Conservation (phyloP, 2,888 invertebrate genomes). For the Prosapia bicincta region DNA sequence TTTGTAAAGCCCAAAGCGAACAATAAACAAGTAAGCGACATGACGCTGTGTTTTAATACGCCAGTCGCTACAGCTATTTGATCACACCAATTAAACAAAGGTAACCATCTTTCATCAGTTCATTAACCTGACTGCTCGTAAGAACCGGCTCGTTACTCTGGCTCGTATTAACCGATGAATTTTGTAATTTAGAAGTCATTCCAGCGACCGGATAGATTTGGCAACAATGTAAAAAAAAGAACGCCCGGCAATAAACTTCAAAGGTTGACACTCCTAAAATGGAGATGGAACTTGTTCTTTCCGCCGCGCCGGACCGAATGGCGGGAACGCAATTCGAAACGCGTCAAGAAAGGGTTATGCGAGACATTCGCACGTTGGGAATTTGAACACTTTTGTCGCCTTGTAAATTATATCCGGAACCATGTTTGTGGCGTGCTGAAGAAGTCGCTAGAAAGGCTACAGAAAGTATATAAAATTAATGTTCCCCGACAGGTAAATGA, state of each 20-base stretch:
- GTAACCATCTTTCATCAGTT: too few species aligned
- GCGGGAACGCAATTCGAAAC: neutral
- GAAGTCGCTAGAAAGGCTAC: too few species aligned
- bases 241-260: neutral
- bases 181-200: neutral
- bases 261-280: neutral
- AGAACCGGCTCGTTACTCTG: too few species aligned
- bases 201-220: neutral
- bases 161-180: neutral
- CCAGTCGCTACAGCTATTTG: too few species aligned
- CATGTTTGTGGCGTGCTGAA: too few species aligned
- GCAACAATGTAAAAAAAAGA: neutral
- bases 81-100: too few species aligned
- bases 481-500: too few species aligned
- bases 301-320: neutral
- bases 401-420: neutral
- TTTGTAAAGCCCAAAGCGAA: too few species aligned
- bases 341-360: neutral
- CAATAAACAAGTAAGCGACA: too few species aligned
- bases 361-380: neutral
- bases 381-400: neutral
- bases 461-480: too few species aligned
- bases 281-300: neutral
- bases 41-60: too few species aligned
- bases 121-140: too few species aligned